A percentile compares a stretch with the other conserved stretches of the same genome.
phyloP scores from a whole-genome alignment of 2,888 invertebrate genomes.

The Drosophila aldrichi region DNA sequence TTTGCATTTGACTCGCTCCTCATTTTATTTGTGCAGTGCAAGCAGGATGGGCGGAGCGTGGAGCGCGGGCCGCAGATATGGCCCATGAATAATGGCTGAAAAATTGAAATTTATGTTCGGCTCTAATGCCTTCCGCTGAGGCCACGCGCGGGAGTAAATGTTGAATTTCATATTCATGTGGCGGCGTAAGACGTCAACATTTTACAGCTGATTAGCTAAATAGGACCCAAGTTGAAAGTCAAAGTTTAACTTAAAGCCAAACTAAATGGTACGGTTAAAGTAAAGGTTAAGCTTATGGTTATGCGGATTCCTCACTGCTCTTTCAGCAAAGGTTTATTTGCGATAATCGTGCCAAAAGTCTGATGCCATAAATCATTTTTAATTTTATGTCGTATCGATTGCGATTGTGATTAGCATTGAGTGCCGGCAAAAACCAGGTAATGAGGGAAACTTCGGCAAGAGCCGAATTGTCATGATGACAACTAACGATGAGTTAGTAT shows the following conservation, averaged over 20 bases:
- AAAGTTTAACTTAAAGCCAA: neutral
- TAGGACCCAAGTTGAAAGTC: slow-evolving; percentile 4
- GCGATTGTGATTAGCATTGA: too few species aligned
- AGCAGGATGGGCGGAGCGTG: neutral
- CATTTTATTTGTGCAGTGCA: slow-evolving; percentile 6
- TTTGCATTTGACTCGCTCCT: neutral
- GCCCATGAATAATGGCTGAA: slow-evolving; percentile 42
- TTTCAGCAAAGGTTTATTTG: neutral
- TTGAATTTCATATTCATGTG: slow-evolving; percentile 15
- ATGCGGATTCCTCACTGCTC: neutral
- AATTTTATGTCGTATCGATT: slow-evolving; percentile 56
- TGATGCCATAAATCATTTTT: slow-evolving; percentile 36
- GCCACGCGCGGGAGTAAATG: slow-evolving; percentile 3
- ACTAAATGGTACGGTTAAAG: neutral
- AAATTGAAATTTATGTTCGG: slow-evolving; percentile 59
- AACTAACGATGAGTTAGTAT: too few species aligned
- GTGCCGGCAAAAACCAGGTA: neutral
- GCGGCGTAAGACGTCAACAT: slow-evolving; percentile 12
- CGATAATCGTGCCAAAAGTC: slow-evolving; percentile 8
- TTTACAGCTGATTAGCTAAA: slow-evolving; percentile 41
- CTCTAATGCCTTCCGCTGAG: slow-evolving; percentile 15
- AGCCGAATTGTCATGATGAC: too few species aligned
- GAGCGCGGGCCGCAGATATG: slow-evolving; percentile 17
- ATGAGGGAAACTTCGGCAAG: slow-evolving; percentile 7
- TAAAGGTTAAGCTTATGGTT: neutral